Base-by-base conservation (phyloP, 2,888 invertebrate species). In the Hirudinaria manillensis region DNA sequence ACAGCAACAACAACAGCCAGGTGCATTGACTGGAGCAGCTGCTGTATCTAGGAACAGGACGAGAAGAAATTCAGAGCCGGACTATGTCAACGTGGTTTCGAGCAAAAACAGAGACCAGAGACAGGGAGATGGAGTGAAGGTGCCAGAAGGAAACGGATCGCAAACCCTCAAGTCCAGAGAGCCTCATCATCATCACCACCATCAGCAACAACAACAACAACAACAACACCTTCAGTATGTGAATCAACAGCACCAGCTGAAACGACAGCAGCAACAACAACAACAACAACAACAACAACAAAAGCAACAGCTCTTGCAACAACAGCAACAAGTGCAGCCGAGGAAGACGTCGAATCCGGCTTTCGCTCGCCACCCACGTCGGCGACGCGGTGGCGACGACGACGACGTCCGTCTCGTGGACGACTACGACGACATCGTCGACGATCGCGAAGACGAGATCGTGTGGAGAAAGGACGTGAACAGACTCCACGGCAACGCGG, bases 81-180 rank as follows among this genome's bases (percentile, higher is more conserved):
- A 84, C 78, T 84, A 84, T 78, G 84, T 83, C 77, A 84, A 84
- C 70, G 75, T 79, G 6, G 72, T 76, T 3, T 68, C 68, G 4
- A 16, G 32, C 7, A 68, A 68, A 32, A 32, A 68, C 16, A 53
- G 21, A 16, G 6, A 1, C 6, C 36, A 32, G 32, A 32, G 36
- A 34, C 36, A 10, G 2, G n/a, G n/a, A n/a, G 34, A 68, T 24
- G 34, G n/a, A 68, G n/a, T 6, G 36, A 36, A 68, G 68, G 34
- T 36, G 1, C 2, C 34, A 13, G 68, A 68, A 68, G 36, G 68
- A 4, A 68, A 68, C 36, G 68, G 68, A n/a, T 68, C 68, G 13
- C 68, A 68, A n/a, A 68, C 68, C 2, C 36, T 68, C 32, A 68
- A 36, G 36, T 68, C 68, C 32, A 29, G 68, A 68, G 68, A 68